Conservation (phyloP, 2,888 invertebrate genomes). For the Andricus quercusramuli region DNA sequence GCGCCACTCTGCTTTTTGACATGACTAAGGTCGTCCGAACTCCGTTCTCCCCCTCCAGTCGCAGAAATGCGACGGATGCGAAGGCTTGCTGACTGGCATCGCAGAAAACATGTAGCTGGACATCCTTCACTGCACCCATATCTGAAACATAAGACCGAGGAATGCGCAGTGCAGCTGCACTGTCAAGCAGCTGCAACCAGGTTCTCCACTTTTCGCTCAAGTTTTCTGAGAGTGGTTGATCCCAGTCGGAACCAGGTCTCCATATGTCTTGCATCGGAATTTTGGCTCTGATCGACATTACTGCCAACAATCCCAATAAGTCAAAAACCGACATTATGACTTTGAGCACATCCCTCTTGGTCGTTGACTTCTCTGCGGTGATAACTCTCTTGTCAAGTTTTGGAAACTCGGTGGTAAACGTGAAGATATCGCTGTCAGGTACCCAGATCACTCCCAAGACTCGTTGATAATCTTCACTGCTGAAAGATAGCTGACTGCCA, state of each 20-base stretch:
- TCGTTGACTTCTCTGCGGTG: too few species aligned
- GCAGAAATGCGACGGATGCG: background rate
- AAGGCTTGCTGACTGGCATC: too few species aligned
- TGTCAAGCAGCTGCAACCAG: background rate
- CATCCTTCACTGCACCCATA: too few species aligned
- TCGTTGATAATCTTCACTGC: background rate
- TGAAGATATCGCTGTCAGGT: background rate
- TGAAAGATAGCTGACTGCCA: background rate
- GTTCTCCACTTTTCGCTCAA: background rate
- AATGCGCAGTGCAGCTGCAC: background rate
- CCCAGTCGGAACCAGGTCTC: too few species aligned
- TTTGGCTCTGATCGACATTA: too few species aligned
- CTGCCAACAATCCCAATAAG: too few species aligned
- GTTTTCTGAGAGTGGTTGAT: background rate
- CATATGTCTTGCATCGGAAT: too few species aligned
- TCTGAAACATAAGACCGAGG: background rate
- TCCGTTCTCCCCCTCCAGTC: background rate
- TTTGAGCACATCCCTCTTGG: too few species aligned
- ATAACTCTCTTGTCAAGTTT: background rate
- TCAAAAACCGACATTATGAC: too few species aligned
- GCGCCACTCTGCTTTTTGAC: background rate
- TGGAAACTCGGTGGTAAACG: background rate
- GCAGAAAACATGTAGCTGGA: too few species aligned
- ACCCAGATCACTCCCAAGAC: background rate
- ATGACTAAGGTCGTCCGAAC: background rate